Evolutionary conservation across 2,113 vertebrate genomes (phyloP), one percentile per base, ranked within the genome.

Genomic region (Beaufortia kweichowensis): DNA sequence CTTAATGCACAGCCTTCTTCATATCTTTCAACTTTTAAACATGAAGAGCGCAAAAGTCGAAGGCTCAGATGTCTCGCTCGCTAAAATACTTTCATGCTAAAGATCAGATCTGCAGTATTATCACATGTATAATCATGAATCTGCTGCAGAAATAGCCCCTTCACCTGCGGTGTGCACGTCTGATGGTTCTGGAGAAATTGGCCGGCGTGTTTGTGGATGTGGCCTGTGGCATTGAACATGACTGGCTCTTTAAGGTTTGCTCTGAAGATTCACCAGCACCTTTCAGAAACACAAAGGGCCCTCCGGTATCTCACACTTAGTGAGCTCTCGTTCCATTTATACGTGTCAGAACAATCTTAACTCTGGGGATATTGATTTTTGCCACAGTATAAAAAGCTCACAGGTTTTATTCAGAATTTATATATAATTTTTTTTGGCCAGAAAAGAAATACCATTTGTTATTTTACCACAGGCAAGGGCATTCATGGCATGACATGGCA

Each of bases 1-100:
- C 75, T 82, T 85, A 84, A 85, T 83, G 67, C 73, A 48, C 50
- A 62, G 59, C 61, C 75, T 29, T 78, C 81, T 79, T 65, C 76
- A 65, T 69, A 76, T 33, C 81, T 73, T 81, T 81, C 73, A 82
- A 82, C 81, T 81, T 86, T 84, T 82, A 79, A 84, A 83, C 69
- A 74, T 68, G 77, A 82, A 77, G 63, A 62, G 65, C 28, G 75
- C 50, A 61, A 76, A 81, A 81, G 77, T 80, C 56, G 14, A 39
- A 76, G n/a, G 62, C 80, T 83, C 77, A 86, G 71, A 85, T 84
- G 73, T 82, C 61, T 23, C 75, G 67, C 67, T 79, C 68, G 15
- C 67, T 28, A 50, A 76, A 66, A 78, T 53, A 29, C 65, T 79
- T 77, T 73, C 73, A 73, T 82, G 78, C 79, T 26, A 78, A 79